A percentile compares a stretch with the other conserved stretches of the same genome.
Conservation (phyloP, 2,113 vertebrate genomes). For the Myotis brandtii region DNA sequence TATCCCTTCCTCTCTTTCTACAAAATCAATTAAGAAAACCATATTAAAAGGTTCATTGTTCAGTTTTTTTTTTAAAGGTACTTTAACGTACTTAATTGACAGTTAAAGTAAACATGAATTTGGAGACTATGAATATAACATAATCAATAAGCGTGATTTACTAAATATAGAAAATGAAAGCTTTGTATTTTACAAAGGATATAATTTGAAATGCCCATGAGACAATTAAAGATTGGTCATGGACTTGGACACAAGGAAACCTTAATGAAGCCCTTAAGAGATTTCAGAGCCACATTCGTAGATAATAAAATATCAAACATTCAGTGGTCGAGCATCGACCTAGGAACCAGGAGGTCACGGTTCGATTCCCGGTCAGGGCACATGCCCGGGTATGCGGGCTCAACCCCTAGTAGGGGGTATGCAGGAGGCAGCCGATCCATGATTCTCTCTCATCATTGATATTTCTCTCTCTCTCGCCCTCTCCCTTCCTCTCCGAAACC, state of each 20-base stretch:
- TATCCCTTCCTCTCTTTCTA: no score
- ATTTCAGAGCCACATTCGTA: not conserved
- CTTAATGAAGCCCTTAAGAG: not conserved
- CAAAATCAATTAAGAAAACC: no score
- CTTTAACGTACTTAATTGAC: not conserved
- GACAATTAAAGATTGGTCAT: constrained; percentile 27
- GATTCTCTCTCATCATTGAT: no score
- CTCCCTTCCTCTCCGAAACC: no score
- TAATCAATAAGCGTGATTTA: not conserved
- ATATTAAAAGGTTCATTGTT: no score
- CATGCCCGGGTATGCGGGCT: no score
- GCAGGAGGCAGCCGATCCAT: no score
- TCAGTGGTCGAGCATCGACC: no score
- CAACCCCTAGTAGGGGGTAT: no score
- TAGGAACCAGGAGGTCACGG: no score
- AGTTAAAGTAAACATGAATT: not conserved
- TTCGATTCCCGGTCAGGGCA: no score
- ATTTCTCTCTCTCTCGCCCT: no score
- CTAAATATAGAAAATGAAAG: not conserved
- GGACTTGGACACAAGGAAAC: not conserved
- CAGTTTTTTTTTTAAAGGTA: not conserved
- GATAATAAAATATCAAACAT: not conserved
- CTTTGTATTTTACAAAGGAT: not conserved
- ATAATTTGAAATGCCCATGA: not conserved
- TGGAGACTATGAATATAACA: not conserved